Base-by-base conservation (phyloP, 2,113 vertebrate species). In the Rhagologus leucostigma region DNA sequence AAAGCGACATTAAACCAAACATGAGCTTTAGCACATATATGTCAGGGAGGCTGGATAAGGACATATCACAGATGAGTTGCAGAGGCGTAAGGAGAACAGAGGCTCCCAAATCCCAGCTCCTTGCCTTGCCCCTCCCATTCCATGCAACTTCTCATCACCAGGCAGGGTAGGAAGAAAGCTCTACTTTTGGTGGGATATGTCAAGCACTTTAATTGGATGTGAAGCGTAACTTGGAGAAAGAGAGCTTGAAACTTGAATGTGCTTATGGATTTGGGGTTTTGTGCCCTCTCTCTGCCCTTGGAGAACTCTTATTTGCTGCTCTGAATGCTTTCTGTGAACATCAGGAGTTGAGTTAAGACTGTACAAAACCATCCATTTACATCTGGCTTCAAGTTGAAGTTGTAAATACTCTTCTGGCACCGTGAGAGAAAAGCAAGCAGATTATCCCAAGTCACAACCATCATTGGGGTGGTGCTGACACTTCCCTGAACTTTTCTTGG, bases 401-500 rank as follows among this genome's bases (percentile, higher is more conserved):
- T 22, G 2, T 84, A 95, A 96, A 95, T 87, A 49, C 32, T 87
- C 33, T 52, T 29, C 21, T 73, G 87, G 53, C 53, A 89, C 46
- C 0, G 0, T 68, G 70, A 84, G 65, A 94, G 60, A 62, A 84
- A 76, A 62, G 37, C 18, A 9, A 70, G 37, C 27, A 24, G 63
- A 53, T 60, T 96, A 53, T 73, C 44, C 84, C 74, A 59, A 46
- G 42, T 79, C 41, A 46, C 3, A 12, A 10, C 60, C 55, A 23
- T 77, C 21, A 5, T 1, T 82, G 59, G 53, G n/a, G n/a, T 83
- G 74, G 23, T 89, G 65, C 81, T 94, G 84, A 89, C 91, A 84
- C 65, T 84, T 92, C 30, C 39, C 19, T 91, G 91, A 95, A 84
- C 77, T 89, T 79, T 77, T 76, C 71, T 8, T 68, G 57, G 37